These are phyloP conservation scores for Trisateles emortualis DNA, from an alignment of 2,888 invertebrate species.

Conservation along the genomic window DNA sequence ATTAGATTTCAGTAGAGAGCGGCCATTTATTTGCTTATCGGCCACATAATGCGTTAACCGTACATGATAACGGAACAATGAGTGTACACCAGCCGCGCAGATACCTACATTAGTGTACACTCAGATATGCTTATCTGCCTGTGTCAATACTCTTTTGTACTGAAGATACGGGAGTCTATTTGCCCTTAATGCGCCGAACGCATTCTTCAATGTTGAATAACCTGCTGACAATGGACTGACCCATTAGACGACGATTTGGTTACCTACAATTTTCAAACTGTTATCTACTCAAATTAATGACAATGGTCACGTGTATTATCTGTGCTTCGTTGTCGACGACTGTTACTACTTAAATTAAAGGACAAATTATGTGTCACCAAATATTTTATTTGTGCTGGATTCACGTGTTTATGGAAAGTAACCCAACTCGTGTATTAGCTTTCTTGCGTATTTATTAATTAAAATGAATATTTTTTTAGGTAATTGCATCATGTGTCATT, in stretches of 20 bases:
- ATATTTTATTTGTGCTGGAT: constrained; percentile 14
- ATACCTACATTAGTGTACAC: constrained; percentile 77
- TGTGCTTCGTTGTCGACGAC: constrained; percentile 50
- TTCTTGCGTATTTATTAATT: no score
- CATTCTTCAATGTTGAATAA: constrained; percentile 80
- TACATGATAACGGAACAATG: constrained; percentile 83
- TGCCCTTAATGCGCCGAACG: constrained; percentile 78
- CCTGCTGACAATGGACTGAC: constrained; percentile 71
- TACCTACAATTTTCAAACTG: constrained; percentile 51
- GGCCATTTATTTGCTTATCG: constrained; percentile 82
- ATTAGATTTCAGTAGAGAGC: constrained; percentile 50
- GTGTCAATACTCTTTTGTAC: constrained; percentile 86
- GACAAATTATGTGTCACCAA: constrained; percentile 9
- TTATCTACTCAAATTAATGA: constrained; percentile 61
- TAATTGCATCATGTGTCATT: no score
- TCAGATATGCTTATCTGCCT: constrained; percentile 81
- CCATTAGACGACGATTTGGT: constrained; percentile 71
- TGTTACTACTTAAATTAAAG: constrained; percentile 41
- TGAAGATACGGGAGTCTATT: constrained; percentile 82
- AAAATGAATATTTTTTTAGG: no score
- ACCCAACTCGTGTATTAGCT: no score
- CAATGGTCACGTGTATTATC: constrained; percentile 51
- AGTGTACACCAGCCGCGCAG: constrained; percentile 74
- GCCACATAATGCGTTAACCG: constrained; percentile 79
- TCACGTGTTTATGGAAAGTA: no score